phyloP scores from a whole-genome alignment of 2,113 vertebrate species.

The Muntiacus muntjak region DNA sequence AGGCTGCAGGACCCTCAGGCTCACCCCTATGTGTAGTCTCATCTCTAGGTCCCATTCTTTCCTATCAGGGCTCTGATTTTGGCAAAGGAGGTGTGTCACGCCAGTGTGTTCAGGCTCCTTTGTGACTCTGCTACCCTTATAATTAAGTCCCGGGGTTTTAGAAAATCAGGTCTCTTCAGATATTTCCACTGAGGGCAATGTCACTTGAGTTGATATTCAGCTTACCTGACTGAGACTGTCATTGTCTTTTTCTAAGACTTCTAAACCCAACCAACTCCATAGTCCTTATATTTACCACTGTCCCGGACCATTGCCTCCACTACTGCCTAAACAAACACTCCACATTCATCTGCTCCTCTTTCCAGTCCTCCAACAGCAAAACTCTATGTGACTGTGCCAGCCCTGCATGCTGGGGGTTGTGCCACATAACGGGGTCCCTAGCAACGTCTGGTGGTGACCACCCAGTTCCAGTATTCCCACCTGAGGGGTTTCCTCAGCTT shows the following conservation, averaged over 20 bases:
- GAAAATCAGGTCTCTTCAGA: neutral
- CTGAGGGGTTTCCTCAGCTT: neutral
- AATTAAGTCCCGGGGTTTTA: neutral
- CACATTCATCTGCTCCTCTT: neutral
- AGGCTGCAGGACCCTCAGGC: no score
- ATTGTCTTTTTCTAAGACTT: neutral
- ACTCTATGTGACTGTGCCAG: no score
- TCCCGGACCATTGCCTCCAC: neutral
- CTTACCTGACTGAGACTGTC: neutral
- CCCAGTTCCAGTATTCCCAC: neutral
- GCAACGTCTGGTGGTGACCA: neutral
- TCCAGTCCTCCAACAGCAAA: neutral
- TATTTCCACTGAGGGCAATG: neutral
- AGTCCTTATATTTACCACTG: neutral
- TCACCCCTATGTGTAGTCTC: fast-evolving
- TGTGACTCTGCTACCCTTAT: neutral
- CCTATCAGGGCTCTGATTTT: neutral
- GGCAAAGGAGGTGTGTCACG: neutral
- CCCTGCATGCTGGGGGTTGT: neutral
- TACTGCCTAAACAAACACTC: fast-evolving
- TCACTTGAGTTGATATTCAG: neutral
- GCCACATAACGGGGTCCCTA: neutral
- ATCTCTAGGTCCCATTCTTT: neutral
- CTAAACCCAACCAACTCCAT: neutral
- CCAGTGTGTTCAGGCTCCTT: neutral